These are phyloP conservation scores for Sebastes miniatus DNA, from an alignment of 2,797 vertebrate genomes.

Conservation along the genomic window DNA sequence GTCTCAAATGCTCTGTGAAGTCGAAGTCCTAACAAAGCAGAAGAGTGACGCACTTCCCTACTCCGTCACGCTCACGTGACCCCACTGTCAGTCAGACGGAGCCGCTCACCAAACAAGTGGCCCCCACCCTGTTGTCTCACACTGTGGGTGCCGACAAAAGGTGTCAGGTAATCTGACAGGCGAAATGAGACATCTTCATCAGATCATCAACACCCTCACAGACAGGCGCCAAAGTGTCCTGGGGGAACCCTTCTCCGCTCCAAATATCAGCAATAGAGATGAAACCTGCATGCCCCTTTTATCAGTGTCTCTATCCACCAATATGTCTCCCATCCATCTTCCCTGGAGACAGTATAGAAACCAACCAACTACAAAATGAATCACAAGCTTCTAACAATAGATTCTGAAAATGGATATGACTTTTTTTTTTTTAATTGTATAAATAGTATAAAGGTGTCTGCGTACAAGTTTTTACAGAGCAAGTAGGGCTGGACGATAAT, in stretches of 20 bases:
- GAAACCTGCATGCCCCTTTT: slow-evolving; percentile 27
- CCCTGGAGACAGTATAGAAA: background rate
- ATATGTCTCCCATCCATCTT: background rate
- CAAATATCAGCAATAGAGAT: slow-evolving; percentile 36
- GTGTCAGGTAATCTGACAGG: slow-evolving; percentile 75
- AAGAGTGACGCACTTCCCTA: slow-evolving; percentile 43
- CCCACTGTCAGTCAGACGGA: slow-evolving; percentile 72
- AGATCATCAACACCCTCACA: slow-evolving; percentile 72
- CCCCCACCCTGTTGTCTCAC: slow-evolving; percentile 54
- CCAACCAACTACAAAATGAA: background rate
- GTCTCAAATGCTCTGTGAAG: slow-evolving; percentile 8
- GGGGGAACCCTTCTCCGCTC: slow-evolving; percentile 33
- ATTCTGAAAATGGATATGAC: background rate
- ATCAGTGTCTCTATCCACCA: slow-evolving; percentile 20
- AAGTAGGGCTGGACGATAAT: background rate
- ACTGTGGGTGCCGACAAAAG: slow-evolving; percentile 57
- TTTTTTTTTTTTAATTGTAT: background rate
- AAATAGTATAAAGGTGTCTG: background rate
- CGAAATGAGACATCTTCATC: slow-evolving; percentile 77
- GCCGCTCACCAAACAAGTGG: slow-evolving; percentile 41
- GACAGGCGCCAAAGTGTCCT: slow-evolving; percentile 65
- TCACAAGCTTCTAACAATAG: background rate
- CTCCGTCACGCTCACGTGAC: slow-evolving; percentile 64
- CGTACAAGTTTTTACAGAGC: no score
- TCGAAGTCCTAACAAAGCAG: slow-evolving; percentile 58